phyloP scores from a whole-genome alignment of 2,888 invertebrate species.

The Tipula helvola region DNA sequence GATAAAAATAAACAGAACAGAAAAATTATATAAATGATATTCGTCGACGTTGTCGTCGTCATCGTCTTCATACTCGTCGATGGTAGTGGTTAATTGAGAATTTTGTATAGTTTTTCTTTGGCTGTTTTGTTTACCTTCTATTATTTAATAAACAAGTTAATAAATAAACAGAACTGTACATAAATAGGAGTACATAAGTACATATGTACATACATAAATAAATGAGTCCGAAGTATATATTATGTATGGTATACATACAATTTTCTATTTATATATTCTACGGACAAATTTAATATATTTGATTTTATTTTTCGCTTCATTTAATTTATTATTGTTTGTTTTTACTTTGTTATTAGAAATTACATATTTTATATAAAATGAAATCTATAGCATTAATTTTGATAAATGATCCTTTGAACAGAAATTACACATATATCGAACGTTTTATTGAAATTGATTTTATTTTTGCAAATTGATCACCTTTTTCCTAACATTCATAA shows the following conservation, averaged over 20 bases:
- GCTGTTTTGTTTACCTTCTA: not conserved
- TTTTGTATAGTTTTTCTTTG: not conserved
- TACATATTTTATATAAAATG: not conserved
- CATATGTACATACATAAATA: not conserved
- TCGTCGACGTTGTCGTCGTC: not conserved
- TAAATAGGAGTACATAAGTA: not conserved
- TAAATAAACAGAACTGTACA: not conserved
- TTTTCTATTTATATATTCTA: not conserved
- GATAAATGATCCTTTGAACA: not conserved
- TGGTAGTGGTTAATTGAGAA: not conserved
- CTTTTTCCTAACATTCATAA: not conserved
- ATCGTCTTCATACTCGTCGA: not conserved
- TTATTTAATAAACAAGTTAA: not conserved
- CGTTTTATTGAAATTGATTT: not conserved
- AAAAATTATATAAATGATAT: not conserved
- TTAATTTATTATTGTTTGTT: not conserved
- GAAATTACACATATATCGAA: not conserved
- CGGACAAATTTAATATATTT: not conserved
- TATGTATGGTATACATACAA: not conserved
- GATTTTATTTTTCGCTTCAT: not conserved
- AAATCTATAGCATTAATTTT: not conserved
- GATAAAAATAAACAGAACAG: not conserved
- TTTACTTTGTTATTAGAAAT: not conserved
- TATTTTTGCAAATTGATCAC: not conserved
- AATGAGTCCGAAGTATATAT: not conserved